Percentiles rank a stretch among this genome's conserved stretches.
Evolutionary conservation across 1,140 invertebrate species (phyloP).

Genomic region (Ceratina japonica): DNA sequence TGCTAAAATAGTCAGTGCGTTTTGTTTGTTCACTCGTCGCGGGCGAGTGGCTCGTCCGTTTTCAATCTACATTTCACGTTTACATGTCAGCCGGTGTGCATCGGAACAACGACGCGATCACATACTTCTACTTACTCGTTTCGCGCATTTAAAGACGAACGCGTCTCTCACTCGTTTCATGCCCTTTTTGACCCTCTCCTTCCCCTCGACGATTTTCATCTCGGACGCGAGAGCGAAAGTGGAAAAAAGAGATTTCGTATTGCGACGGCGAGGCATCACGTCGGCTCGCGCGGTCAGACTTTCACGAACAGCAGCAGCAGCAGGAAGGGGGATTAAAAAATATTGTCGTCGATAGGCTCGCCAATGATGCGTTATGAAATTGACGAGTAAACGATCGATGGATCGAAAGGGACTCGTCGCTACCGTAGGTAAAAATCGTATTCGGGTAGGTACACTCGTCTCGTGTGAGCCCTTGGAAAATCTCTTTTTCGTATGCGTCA

Average conservation of each 20-base stretch:
- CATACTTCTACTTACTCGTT: too few species aligned
- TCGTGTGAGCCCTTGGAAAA: not conserved
- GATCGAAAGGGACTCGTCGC: slow-evolving; percentile 31
- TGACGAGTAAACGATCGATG: slow-evolving; percentile 34
- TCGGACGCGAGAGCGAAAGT: too few species aligned
- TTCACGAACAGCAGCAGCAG: slow-evolving; percentile 40
- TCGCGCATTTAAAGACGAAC: too few species aligned
- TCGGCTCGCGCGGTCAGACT: slow-evolving; percentile 26
- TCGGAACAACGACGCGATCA: too few species aligned
- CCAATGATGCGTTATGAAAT: slow-evolving; percentile 24
- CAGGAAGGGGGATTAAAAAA: slow-evolving; percentile 59
- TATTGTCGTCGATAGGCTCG: slow-evolving; percentile 57
- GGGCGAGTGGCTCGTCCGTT: slow-evolving; percentile 50
- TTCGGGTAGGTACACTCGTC: not conserved
- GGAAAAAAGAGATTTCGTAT: too few species aligned
- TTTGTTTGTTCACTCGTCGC: slow-evolving; percentile 58
- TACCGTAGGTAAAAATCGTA: slow-evolving; percentile 46
- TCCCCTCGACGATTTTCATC: too few species aligned
- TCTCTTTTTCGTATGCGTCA: not conserved
- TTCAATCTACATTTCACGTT: not conserved
- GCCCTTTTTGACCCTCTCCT: too few species aligned
- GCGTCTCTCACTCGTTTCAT: too few species aligned
- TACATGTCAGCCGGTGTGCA: not conserved
- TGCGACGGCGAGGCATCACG: slow-evolving; percentile 4
- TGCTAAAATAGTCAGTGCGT: slow-evolving; percentile 76